A percentile compares a stretch with the other conserved stretches of the same genome.
These are phyloP conservation scores for Cyphomyrus discorhynchus DNA, from an alignment of 2,113 vertebrate species.

Conservation along the genomic window DNA sequence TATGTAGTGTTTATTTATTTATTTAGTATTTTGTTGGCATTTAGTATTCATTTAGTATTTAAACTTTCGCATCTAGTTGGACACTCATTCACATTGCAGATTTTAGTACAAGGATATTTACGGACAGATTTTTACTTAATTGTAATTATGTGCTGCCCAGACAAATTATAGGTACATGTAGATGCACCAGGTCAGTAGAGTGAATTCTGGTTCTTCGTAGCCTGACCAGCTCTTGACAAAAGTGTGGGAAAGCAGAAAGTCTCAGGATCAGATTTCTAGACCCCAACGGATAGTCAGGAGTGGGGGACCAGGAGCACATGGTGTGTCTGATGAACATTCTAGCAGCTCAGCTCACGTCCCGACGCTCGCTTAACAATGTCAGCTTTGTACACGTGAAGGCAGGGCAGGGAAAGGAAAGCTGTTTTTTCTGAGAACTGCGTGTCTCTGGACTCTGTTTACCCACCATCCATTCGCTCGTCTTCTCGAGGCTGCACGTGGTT, in stretches of 20 bases:
- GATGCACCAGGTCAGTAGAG: not conserved
- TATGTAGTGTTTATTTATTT: not conserved
- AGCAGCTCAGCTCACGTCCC: not conserved
- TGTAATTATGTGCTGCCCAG: not conserved
- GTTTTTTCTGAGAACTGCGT: not conserved
- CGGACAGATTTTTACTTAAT: not conserved
- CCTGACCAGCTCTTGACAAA: not conserved
- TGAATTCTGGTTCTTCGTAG: not conserved
- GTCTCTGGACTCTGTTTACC: not conserved
- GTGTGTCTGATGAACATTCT: not conserved
- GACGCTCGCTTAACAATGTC: not conserved
- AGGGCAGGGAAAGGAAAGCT: not conserved
- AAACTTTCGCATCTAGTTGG: not conserved
- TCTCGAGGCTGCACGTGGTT: not conserved
- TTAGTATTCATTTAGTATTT: not conserved
- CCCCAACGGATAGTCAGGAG: not conserved
- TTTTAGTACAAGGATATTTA: not conserved
- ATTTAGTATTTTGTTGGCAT: not conserved
- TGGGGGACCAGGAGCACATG: not conserved
- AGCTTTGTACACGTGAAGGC: not conserved
- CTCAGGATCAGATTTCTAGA: not conserved
- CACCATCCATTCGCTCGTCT: not conserved
- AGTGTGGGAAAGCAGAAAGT: not conserved
- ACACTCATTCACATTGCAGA: not conserved
- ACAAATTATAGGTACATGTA: not conserved